These are phyloP conservation scores for Muscidifurax raptorellus DNA, from an alignment of 1,140 invertebrate species.

Conservation along the genomic window DNA sequence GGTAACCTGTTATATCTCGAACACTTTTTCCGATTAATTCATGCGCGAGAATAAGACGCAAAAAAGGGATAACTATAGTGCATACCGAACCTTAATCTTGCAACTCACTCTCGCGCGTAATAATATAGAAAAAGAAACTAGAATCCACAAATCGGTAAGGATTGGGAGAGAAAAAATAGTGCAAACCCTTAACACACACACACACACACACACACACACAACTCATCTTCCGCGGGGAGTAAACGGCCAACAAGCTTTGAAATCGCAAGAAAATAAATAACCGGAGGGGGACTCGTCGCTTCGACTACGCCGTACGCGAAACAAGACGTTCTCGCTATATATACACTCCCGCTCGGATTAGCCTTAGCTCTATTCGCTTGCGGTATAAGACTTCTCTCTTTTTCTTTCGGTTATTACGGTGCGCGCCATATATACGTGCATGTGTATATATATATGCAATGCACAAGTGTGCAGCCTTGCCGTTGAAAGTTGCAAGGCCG, in stretches of 20 bases:
- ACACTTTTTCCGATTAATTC: no score
- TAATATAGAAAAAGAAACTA: background rate
- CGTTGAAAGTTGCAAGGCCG: constrained; percentile 64
- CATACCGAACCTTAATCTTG: no score
- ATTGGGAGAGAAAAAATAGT: no score
- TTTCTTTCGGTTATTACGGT: constrained; percentile 53
- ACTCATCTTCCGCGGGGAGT: background rate
- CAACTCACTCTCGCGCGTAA: no score
- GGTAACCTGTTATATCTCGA: no score
- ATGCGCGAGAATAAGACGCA: no score
- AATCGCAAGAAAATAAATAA: background rate
- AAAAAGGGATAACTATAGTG: no score
- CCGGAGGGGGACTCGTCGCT: background rate
- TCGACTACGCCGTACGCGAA: no score
- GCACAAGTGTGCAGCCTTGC: constrained; percentile 57
- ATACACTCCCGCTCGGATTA: background rate
- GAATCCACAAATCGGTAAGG: background rate
- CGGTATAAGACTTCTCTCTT: background rate
- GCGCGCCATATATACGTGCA: background rate
- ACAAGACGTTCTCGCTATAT: constrained; percentile 22
- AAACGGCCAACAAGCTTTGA: background rate
- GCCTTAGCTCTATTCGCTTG: background rate
- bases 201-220: no score
- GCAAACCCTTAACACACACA: no score
- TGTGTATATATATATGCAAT: background rate